Percentiles rank a stretch among this genome's conserved stretches.
phyloP scores from a whole-genome alignment of 2,888 invertebrate species.

The Ariolimax columbianus region DNA sequence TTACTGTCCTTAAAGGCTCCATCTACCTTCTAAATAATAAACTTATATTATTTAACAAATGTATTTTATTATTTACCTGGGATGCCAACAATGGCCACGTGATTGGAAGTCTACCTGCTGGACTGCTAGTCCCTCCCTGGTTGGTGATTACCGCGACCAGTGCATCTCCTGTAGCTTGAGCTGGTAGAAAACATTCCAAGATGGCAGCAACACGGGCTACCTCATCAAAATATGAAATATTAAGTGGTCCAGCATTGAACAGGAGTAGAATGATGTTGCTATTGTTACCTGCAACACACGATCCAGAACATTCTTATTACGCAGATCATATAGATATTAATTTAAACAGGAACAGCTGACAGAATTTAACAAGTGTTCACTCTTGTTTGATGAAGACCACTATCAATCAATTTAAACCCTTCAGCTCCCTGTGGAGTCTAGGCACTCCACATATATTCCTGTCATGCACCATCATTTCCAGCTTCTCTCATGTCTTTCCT shows the following conservation, averaged over 20 bases:
- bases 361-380: no score
- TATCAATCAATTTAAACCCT: no score
- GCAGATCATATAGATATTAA: not conserved
- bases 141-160: constrained; percentile 64
- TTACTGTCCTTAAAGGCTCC: no score
- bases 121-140: constrained; percentile 61
- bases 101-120: constrained; percentile 73
- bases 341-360: no score
- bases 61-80: not conserved
- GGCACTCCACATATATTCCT: no score
- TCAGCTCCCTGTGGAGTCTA: no score
- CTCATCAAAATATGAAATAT: constrained; percentile 69
- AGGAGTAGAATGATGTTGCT: constrained; percentile 64
- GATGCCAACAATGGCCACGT: constrained; percentile 67
- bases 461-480: no score
- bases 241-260: constrained; percentile 62
- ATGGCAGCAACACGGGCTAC: constrained; percentile 62
- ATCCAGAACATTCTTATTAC: not conserved
- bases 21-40: no score
- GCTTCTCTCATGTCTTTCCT: no score
- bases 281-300: not conserved
- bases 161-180: constrained; percentile 74
- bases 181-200: constrained; percentile 72
- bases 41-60: no score
- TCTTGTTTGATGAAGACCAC: no score